A percentile compares a stretch with the other conserved stretches of the same genome.
These are phyloP conservation scores for Kryptopterus vitreolus DNA, from an alignment of 2,797 vertebrate genomes.

Conservation along the genomic window DNA sequence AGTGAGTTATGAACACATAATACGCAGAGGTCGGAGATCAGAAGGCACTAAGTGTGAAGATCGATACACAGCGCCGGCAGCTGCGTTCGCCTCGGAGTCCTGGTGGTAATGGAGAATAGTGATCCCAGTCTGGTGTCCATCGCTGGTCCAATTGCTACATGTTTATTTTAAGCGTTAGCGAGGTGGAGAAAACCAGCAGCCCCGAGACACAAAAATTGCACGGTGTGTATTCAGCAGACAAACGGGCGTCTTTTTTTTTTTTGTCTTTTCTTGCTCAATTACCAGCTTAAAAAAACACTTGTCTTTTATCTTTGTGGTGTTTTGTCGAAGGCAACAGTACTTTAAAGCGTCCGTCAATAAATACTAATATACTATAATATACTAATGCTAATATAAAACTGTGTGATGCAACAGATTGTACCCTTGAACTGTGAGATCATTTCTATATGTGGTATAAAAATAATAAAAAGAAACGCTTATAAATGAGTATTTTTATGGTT, in stretches of 20 bases:
- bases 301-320: too few species aligned
- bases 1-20: background rate
- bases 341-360: too few species aligned
- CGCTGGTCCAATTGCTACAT: background rate
- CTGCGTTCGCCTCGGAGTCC: background rate
- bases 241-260: background rate
- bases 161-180: background rate
- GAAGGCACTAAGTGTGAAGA: background rate
- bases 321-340: too few species aligned
- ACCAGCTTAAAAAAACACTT: too few species aligned
- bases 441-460: too few species aligned
- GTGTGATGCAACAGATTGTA: too few species aligned
- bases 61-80: background rate
- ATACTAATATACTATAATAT: too few species aligned
- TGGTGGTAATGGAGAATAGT: background rate
- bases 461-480: too few species aligned
- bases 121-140: too few species aligned
- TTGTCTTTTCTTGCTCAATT: background rate
- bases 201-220: background rate
- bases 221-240: background rate
- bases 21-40: background rate
- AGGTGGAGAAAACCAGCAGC: background rate
- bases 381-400: too few species aligned
- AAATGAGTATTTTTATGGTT: too few species aligned
- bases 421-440: too few species aligned